phyloP scores from a whole-genome alignment of 2,888 invertebrate genomes.

The Synergus gifuensis region DNA sequence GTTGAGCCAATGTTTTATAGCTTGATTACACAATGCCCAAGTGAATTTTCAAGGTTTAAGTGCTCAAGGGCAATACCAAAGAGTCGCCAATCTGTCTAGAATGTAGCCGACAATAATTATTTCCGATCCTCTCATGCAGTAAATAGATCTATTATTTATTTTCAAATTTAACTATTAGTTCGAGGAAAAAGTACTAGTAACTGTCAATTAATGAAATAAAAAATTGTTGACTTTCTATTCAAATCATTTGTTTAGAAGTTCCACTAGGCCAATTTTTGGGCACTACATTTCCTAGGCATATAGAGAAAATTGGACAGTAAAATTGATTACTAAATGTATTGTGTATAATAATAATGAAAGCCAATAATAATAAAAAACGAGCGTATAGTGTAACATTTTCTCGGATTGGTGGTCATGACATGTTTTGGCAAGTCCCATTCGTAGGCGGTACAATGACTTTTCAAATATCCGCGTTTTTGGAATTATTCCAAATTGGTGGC shows the following conservation, averaged over 20 bases:
- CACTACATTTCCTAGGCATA: no score
- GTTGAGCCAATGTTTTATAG: not conserved
- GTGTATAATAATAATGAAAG: no score
- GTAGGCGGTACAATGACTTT: conserved; percentile 41
- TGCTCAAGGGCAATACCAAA: conserved; percentile 16
- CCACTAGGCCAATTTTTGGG: no score
- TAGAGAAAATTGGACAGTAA: no score
- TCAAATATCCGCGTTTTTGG: conserved; percentile 7
- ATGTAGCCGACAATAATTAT: conserved; percentile 20
- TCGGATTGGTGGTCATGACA: not conserved
- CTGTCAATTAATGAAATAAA: no score
- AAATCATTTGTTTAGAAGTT: no score
- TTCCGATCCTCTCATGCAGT: not conserved
- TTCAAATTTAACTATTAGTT: not conserved
- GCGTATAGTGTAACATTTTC: conserved; percentile 6
- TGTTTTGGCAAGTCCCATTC: conserved; percentile 16
- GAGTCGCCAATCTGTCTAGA: conserved; percentile 32
- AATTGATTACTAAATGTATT: no score
- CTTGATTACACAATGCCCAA: conserved; percentile 17
- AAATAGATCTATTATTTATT: conserved; percentile 4
- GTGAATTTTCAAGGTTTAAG: conserved; percentile 32
- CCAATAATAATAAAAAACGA: no score
- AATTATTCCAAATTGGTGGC: conserved; percentile 17
- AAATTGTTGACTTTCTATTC: no score
- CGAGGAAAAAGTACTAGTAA: not conserved